A percentile compares a stretch with the other conserved stretches of the same genome.
These are phyloP conservation scores for Coecobrya sp. DNA, from an alignment of 2,888 invertebrate species.

Conservation along the genomic window DNA sequence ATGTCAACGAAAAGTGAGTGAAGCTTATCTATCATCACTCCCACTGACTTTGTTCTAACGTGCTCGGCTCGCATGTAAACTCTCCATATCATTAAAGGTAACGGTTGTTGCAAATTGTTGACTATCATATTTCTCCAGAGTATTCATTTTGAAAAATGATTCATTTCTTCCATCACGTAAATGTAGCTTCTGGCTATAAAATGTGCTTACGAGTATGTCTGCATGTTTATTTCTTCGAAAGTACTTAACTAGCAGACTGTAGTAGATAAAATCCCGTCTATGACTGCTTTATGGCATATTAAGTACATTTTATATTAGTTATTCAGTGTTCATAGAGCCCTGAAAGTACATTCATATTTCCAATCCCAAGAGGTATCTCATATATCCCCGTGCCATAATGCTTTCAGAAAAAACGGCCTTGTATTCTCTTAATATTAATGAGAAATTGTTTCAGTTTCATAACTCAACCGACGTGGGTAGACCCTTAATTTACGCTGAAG, in stretches of 20 bases:
- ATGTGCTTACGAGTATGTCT: background rate
- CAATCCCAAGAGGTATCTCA: background rate
- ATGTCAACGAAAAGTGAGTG: too few relatives aligned
- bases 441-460: background rate
- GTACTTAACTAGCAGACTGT: too few relatives aligned
- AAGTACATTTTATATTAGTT: too few relatives aligned
- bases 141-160: background rate
- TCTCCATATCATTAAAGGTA: constrained; percentile 8
- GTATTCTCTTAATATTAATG: background rate
- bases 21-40: too few relatives aligned
- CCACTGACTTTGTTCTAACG: background rate
- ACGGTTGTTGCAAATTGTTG: background rate
- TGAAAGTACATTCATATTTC: too few relatives aligned
- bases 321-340: background rate
- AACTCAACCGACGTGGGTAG: background rate
- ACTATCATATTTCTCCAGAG: constrained; percentile 6
- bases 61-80: background rate
- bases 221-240: too few relatives aligned
- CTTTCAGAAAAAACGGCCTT: background rate
- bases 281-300: too few relatives aligned
- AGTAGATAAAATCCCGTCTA: too few relatives aligned
- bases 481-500: too few relatives aligned
- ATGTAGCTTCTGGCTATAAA: background rate
- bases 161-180: background rate
- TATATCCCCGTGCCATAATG: background rate